These are phyloP conservation scores for Zaprionus gabonicus DNA, from an alignment of 1,140 invertebrate genomes.

Conservation along the genomic window DNA sequence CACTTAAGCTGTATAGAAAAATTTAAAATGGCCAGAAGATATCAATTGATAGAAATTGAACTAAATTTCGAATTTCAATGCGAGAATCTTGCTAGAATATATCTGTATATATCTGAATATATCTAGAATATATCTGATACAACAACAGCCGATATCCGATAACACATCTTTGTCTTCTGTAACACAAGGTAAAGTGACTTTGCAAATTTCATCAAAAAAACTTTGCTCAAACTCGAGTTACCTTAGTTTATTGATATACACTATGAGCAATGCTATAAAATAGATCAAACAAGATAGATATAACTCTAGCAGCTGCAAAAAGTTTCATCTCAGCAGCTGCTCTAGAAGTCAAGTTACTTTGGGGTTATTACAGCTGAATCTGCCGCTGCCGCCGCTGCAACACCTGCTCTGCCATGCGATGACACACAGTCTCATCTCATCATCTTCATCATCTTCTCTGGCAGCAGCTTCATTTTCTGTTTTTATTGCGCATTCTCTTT, in stretches of 20 bases:
- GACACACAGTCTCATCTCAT: background rate
- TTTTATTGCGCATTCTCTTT: background rate
- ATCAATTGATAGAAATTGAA: too few relatives aligned
- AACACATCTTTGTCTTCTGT: too few relatives aligned
- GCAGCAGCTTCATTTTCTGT: background rate
- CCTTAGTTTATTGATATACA: background rate
- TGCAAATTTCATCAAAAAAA: background rate
- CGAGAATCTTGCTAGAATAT: too few relatives aligned
- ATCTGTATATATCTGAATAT: too few relatives aligned
- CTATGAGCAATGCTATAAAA: background rate
- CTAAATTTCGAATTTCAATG: too few relatives aligned
- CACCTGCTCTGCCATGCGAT: constrained; percentile 24
- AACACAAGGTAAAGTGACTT: too few relatives aligned
- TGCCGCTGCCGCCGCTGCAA: background rate
- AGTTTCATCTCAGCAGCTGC: background rate
- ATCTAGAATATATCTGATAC: too few relatives aligned
- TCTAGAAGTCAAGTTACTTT: constrained; percentile 14
- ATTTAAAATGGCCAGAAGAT: too few relatives aligned
- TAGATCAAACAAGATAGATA: background rate
- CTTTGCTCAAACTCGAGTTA: constrained; percentile 10
- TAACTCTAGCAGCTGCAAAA: background rate
- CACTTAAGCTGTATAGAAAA: too few relatives aligned
- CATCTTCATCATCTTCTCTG: background rate
- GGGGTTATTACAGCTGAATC: background rate
- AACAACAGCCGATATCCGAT: too few relatives aligned